phyloP scores from a whole-genome alignment of 2,113 vertebrate species.

The Cynoglossus semilaevis region DNA sequence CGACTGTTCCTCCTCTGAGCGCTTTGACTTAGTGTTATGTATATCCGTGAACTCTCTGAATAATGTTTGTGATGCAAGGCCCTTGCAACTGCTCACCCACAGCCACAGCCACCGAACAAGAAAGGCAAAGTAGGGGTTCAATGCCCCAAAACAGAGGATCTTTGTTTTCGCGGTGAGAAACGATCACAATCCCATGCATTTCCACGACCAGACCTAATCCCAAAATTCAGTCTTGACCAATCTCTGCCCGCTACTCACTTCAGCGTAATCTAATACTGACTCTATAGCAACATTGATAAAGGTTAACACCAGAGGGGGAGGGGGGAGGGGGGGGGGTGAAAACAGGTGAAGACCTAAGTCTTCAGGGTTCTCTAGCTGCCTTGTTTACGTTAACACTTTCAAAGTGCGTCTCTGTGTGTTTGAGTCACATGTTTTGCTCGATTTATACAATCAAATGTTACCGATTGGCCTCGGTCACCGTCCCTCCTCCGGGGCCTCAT shows the following conservation, averaged over 20 bases:
- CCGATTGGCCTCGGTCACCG: conserved; percentile 68
- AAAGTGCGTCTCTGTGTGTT: conserved; percentile 33
- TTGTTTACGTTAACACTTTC: conserved; percentile 40
- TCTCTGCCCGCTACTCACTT: too few relatives aligned
- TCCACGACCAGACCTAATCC: too few relatives aligned
- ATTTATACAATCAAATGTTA: conserved; percentile 68
- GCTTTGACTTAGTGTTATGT: too few relatives aligned
- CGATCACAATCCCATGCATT: conserved; percentile 42
- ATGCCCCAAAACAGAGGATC: conserved; percentile 63
- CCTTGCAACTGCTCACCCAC: conserved; percentile 2
- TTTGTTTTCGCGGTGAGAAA: conserved; percentile 65
- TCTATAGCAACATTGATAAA: too few relatives aligned
- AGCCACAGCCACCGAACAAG: conserved; percentile 4
- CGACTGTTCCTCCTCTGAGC: too few relatives aligned
- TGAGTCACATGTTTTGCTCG: conserved; percentile 62
- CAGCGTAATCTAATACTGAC: too few relatives aligned
- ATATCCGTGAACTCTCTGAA: too few relatives aligned
- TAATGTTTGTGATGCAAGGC: conserved; percentile 1
- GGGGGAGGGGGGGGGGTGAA: too few relatives aligned
- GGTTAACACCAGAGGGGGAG: too few relatives aligned
- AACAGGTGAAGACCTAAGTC: too few relatives aligned
- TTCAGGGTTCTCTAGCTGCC: conserved; percentile 57
- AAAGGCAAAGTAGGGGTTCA: conserved; percentile 42
- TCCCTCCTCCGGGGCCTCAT: conserved; percentile 58
- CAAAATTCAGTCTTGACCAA: conserved; percentile 37